Base-by-base conservation (phyloP, 2,113 vertebrate species). In the Vireo altiloquus region DNA sequence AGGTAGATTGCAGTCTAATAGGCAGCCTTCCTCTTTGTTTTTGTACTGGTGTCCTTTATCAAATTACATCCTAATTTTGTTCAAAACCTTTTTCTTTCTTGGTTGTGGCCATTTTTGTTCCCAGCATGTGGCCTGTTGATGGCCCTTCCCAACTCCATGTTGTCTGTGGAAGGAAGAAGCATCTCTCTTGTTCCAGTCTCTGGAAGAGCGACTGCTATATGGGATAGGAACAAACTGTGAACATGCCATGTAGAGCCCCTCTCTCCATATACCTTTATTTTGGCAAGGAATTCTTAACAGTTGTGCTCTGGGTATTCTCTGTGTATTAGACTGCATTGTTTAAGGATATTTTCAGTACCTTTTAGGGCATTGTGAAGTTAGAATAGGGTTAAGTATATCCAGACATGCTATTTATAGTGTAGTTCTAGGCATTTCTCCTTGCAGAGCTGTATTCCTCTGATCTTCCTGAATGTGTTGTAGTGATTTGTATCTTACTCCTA, bases 141-240 rank as follows among this genome's bases (percentile, higher is more conserved):
- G 44, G 23, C 23, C 13, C 11, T 83, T 96, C 25, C 40, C 47
- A 75, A 13, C 49, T 83, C 33, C 6, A 1, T 46, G 35, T 74
- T 5, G 0, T 63, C 56, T 71, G 12, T 82, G 42, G 66, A 66
- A 50, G 47, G 49, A 70, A 63, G 74, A 66, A 57, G 14, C 56
- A 24, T 63, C 8, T 89, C 6, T 63, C 25, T 78, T 66, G 11
- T 68, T 72, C 31, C 68, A 56, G 42, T 35, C 23, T 78, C 25
- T 1, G 2, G 23, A 8, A 57, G 2, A 33, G 8, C 0, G 0
- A 9, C 39, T n/a, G 59, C 82, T 21, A 42, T n/a, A 30, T 5
- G 8, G n/a, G 22, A 37, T 22, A 63, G 54, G 14, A 78, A 23
- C 30, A 44, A 78, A 42, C 28, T 66, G 31, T 72, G 59, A 89